phyloP scores from a whole-genome alignment of 2,113 vertebrate species.

The Rallus limicola region DNA sequence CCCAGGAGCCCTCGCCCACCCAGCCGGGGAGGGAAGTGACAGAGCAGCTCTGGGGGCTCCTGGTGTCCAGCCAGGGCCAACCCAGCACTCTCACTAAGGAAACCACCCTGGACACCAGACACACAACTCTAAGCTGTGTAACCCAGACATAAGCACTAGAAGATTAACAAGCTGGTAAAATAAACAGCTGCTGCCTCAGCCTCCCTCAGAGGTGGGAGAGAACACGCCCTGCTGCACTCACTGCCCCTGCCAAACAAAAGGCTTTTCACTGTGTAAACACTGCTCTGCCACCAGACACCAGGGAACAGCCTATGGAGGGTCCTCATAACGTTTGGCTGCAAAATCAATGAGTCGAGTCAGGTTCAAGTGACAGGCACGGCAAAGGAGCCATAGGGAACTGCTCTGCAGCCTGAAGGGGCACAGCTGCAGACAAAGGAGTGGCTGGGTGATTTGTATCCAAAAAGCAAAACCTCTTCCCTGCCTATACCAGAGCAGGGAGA shows the following conservation, averaged over 20 bases:
- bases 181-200: not conserved
- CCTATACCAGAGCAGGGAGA: not conserved
- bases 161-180: not conserved
- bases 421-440: not conserved
- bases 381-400: not conserved
- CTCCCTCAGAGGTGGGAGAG: not conserved
- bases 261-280: not conserved
- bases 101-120: not conserved
- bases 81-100: not conserved
- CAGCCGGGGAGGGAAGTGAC: too few relatives aligned
- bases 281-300: not conserved
- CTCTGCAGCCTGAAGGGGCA: not conserved
- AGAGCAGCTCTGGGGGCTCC: too few relatives aligned
- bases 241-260: not conserved
- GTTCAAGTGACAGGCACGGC: not conserved
- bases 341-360: not conserved
- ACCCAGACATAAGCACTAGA: not conserved
- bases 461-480: not conserved
- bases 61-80: too few relatives aligned
- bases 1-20: too few relatives aligned
- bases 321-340: not conserved
- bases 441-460: not conserved
- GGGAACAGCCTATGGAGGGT: not conserved
- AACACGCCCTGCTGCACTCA: not conserved
- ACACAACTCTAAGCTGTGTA: not conserved